These are phyloP conservation scores for Peromyscus polionotus DNA, from an alignment of 2,113 vertebrate species.

Conservation along the genomic window DNA sequence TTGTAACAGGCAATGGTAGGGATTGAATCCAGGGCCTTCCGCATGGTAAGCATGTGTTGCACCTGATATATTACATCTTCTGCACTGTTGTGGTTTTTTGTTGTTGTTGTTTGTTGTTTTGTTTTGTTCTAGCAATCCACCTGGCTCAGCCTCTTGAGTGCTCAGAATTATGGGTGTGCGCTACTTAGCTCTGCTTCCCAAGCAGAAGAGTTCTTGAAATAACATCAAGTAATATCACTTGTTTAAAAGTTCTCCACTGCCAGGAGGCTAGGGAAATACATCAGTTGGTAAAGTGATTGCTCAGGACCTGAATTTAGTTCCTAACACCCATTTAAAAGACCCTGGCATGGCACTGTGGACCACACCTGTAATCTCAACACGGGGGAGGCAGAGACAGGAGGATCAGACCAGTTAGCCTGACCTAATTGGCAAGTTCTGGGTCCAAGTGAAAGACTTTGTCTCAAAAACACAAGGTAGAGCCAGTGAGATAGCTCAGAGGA, in stretches of 20 bases:
- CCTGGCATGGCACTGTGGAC: not conserved
- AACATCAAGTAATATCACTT: slow-evolving; percentile 42
- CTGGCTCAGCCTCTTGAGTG: not conserved
- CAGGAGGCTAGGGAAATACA: not conserved
- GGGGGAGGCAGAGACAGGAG: not conserved
- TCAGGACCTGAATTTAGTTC: not conserved
- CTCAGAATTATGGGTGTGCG: not conserved
- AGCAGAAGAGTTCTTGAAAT: slow-evolving; percentile 28
- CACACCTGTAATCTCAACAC: not conserved
- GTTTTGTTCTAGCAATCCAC: not conserved
- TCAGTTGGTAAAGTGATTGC: not conserved
- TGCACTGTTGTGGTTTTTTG: not conserved
- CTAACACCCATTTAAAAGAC: not conserved
- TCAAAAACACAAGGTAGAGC: not conserved
- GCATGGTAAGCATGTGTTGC: not conserved
- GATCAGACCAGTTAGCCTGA: not conserved
- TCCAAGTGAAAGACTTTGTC: not conserved
- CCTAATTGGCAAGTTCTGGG: not conserved
- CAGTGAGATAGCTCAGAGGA: not conserved
- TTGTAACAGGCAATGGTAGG: not conserved
- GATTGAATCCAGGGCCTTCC: not conserved
- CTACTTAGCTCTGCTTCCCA: not conserved
- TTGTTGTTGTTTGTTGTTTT: too few relatives aligned
- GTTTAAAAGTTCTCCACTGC: not conserved
- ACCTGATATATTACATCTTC: not conserved